Base-by-base conservation (phyloP, 2,888 invertebrate species). In the Arctia plantaginis region DNA sequence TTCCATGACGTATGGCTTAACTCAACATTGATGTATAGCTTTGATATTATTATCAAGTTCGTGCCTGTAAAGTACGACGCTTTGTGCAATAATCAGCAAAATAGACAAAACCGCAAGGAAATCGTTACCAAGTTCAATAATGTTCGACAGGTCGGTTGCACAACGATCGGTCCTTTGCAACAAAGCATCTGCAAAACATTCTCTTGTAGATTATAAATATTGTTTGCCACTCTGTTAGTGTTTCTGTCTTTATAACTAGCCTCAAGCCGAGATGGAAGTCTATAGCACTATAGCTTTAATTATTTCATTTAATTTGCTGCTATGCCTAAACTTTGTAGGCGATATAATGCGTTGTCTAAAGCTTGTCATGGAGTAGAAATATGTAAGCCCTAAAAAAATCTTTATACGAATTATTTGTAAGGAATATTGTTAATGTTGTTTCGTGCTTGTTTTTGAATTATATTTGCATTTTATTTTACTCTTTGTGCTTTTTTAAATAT, bases 141-240 rank as follows among this genome's bases (percentile, higher is more conserved):
- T 85, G 80, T 78, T 82, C 75, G 74, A 71, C 77, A 76, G 72
- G 75, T 78, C 65, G 86, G 87, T 91, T 91, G 89, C 90, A 87
- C 89, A 92, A 87, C 88, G 88, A 85, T 91, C 89, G 89, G 86
- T 88, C 83, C 80, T 87, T 93, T 92, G 90, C 89, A 89, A 92
- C 92, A 92, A 87, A 73, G 72, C 77, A 75, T 76, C 80, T 81
- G 81, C 75, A 80, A 82, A 83, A 81, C 77, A 85, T 89, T 90
- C 90, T 85, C 90, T 89, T 90, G 91, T 91, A 89, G 89, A 90
- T 92, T 90, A 91, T 86, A 87, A 82, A 82, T 83, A 86, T 1
- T 69, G 55, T 35, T 62, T 85, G 84, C 85, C 81, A 84, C 85
- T 86, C 83, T 80, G 82, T 86, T 85, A 84, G 86, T 85, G 82